These are phyloP conservation scores for Aplochiton taeniatus DNA, from an alignment of 2,797 vertebrate species.

Conservation along the genomic window DNA sequence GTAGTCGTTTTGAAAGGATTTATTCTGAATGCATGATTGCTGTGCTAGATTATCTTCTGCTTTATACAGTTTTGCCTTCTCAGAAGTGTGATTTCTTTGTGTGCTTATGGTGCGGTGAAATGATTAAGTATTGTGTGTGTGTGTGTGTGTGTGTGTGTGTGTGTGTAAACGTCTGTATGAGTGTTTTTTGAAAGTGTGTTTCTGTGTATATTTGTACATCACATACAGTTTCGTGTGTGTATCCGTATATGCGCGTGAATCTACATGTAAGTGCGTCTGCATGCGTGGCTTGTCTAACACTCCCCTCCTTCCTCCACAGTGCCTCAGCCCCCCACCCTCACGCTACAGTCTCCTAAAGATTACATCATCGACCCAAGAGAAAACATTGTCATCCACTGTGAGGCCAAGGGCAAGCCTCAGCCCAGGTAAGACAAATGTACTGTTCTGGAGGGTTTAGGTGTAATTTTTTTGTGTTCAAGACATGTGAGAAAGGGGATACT, in stretches of 20 bases:
- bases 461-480: no score
- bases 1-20: slow-evolving; percentile 19
- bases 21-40: slow-evolving; percentile 13
- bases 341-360: slow-evolving; percentile 92
- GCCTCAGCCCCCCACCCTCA: slow-evolving; percentile 95
- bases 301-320: slow-evolving; percentile 68
- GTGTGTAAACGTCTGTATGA: neutral
- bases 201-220: neutral
- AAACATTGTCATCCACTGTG: slow-evolving; percentile 94
- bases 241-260: no score
- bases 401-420: slow-evolving; percentile 95
- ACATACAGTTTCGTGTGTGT: no score
- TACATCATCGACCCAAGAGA: slow-evolving; percentile 97
- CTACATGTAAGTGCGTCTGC: no score
- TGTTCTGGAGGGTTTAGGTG: no score
- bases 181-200: neutral
- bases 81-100: slow-evolving; percentile 1
- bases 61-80: slow-evolving; percentile 18
- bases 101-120: neutral
- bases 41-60: slow-evolving; percentile 9
- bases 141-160: neutral
- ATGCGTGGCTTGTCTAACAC: no score
- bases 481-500: neutral
- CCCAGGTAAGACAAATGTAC: slow-evolving; percentile 81
- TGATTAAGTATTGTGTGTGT: slow-evolving; percentile 1